Evolutionary conservation across 1,140 invertebrate species (phyloP).

Genomic region (Pachyrhynchus sulphureomaculatus): DNA sequence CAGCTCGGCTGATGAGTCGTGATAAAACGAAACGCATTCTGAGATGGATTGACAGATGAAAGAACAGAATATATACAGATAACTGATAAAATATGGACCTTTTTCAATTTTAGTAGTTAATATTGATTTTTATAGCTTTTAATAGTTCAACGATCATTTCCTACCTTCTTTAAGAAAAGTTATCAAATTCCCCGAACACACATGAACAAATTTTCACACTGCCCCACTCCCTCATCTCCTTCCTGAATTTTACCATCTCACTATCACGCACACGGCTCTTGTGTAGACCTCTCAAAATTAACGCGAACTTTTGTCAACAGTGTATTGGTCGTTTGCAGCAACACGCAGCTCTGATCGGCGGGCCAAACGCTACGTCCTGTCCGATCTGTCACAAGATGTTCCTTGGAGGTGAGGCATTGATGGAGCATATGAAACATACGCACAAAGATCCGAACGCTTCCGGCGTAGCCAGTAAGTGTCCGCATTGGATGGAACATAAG

Average conservation of each 20-base stretch:
- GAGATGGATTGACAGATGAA: no score
- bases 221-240: not conserved
- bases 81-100: no score
- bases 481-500: slow-evolving; percentile 31
- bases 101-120: no score
- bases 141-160: no score
- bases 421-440: slow-evolving; percentile 94
- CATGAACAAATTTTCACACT: no score
- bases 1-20: no score
- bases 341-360: slow-evolving; percentile 87
- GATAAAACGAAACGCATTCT: no score
- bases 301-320: slow-evolving; percentile 51
- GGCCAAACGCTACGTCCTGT: slow-evolving; percentile 85
- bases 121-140: no score
- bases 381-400: slow-evolving; percentile 92
- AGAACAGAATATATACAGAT: no score
- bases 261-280: slow-evolving; percentile 31
- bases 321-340: slow-evolving; percentile 73
- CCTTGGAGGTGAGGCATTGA: slow-evolving; percentile 81
- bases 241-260: not conserved
- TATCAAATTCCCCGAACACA: no score
- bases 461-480: slow-evolving; percentile 84
- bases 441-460: slow-evolving; percentile 90
- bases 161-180: no score
- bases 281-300: slow-evolving; percentile 42